Evolutionary conservation across 2,888 invertebrate species (phyloP).

Genomic region (Ethmia dodecea): DNA sequence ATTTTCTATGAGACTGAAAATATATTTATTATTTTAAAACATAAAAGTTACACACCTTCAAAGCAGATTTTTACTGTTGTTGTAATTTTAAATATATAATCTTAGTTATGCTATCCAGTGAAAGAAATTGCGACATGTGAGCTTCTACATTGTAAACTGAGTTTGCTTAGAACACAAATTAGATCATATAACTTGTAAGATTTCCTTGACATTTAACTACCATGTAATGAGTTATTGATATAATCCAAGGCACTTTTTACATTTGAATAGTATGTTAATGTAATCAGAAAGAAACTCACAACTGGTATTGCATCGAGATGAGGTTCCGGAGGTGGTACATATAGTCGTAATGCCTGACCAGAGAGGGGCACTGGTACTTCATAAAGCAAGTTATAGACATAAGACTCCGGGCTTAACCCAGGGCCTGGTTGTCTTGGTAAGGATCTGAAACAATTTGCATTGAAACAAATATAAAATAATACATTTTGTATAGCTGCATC

Average conservation of each 20-base stretch:
- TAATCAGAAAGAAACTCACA: constrained; percentile 48
- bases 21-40: no score
- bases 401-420: constrained; percentile 91
- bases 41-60: no score
- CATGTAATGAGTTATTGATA: no score
- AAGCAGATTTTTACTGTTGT: no score
- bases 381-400: constrained; percentile 96
- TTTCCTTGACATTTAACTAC: no score
- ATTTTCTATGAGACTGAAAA: no score
- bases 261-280: neutral
- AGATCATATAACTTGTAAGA: no score
- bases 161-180: no score
- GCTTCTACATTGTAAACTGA: no score
- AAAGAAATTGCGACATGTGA: no score
- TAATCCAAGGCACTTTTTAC: neutral
- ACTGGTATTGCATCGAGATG: constrained; percentile 81
- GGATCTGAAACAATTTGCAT: constrained; percentile 71
- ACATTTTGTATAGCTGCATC: neutral
- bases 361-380: constrained; percentile 94
- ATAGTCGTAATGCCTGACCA: constrained; percentile 90
- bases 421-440: constrained; percentile 87
- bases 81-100: no score
- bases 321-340: constrained; percentile 84
- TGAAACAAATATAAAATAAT: constrained; percentile 33
- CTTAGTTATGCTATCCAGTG: no score